Conservation (phyloP, 2,888 invertebrate species). For the Amblyjoppa proteus region DNA sequence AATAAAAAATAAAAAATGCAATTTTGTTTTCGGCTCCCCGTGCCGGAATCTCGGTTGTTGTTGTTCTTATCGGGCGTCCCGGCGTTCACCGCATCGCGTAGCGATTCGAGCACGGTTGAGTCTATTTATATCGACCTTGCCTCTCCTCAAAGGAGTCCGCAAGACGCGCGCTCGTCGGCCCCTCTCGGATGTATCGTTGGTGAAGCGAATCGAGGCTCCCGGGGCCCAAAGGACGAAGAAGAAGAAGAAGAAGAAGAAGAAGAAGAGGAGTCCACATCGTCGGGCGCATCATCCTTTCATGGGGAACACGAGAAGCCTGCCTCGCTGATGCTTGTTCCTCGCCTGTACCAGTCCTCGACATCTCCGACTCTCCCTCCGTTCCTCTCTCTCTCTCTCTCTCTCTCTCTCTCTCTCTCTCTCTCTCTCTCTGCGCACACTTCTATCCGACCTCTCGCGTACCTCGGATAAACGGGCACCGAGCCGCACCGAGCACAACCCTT, state of each 20-base stretch:
- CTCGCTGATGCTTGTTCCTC: background rate
- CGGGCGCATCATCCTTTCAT: background rate
- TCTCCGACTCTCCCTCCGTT: background rate
- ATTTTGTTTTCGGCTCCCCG: no score
- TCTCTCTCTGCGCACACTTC: background rate
- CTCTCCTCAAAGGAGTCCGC: constrained; percentile 40
- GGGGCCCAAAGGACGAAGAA: constrained; percentile 17
- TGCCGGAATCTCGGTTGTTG: background rate
- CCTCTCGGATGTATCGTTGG: constrained; percentile 11
- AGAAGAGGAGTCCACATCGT: constrained; percentile 3
- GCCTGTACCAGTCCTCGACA: background rate
- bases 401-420: background rate
- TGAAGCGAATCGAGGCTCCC: constrained; percentile 31
- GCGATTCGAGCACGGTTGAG: constrained; percentile 38
- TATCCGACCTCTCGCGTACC: background rate
- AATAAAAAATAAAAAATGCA: no score
- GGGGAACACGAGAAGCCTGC: constrained; percentile 1
- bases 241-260: background rate
- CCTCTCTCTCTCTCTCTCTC: background rate
- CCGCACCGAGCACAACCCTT: background rate
- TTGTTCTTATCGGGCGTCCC: background rate
- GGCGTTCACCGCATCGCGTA: constrained; percentile 18
- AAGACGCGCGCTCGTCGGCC: constrained; percentile 1
- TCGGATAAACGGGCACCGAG: background rate
- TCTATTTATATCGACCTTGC: constrained; percentile 63